Evolutionary conservation across 64 coral and sea anemone species (phyloP), one percentile per base, ranked within the genome.

Genomic region (Stichodactyla helianthus): DNA sequence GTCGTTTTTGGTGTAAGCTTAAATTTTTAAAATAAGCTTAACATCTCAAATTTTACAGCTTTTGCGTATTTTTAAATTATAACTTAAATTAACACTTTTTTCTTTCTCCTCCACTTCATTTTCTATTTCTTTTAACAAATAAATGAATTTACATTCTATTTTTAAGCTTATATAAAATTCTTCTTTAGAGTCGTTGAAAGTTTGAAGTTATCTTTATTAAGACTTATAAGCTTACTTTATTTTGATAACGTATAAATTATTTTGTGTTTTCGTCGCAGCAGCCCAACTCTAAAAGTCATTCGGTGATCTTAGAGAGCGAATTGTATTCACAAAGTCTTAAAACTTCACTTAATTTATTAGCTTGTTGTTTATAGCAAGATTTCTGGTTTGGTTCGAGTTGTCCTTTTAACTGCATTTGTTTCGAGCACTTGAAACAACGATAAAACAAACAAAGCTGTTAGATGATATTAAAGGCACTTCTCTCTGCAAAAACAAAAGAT

Each of bases 21-120:
- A n/a, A n/a, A 65, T n/a, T 23, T 65, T 65, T 65, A n/a, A 65
- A 65, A 65, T 65, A n/a, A n/a, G n/a, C n/a, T n/a, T n/a, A 65
- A 13, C 62, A 22, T 0, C 62, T 65, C 19, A 65, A n/a, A 60
- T 65, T 65, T 65, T 65, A n/a, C 4, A 62, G 20, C 44, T 27
- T 22, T 20, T 82, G 13, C 15, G 17, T 44, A 84, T 58, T 67
- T 44, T 63, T 62, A 89, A 13, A 31, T 11, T 35, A 11, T 44
- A 5, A n/a, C n/a, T n/a, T n/a, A 44, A 44, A 44, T 44, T 44
- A 44, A 44, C 35, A 44, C 35, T 44, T 44, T 44, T 44, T 44
- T 2, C 35, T 44, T 44, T 44, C 2, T 44, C 35, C 35, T 3
- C 35, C 35, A 65, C 62, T 65, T 65, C 62, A n/a, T 65, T 22